Evolutionary conservation across 2,888 invertebrate genomes (phyloP).

Genomic region (Pseudanteris insignis): DNA sequence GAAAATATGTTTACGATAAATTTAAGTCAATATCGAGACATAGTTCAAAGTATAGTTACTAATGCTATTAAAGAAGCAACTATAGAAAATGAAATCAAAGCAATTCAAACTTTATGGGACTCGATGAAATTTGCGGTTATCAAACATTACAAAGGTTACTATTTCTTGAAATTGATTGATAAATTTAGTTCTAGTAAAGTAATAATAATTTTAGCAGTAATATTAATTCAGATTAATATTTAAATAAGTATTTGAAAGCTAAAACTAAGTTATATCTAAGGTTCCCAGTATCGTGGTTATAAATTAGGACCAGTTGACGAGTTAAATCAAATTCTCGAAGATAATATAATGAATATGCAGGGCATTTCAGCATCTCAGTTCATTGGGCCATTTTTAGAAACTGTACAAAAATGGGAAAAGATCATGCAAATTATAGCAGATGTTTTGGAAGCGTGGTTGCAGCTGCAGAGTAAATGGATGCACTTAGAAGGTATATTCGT

Average conservation of each 20-base stretch:
- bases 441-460: slow-evolving; percentile 88
- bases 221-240: no score
- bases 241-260: no score
- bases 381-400: slow-evolving; percentile 84
- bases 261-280: no score
- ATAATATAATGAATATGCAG: slow-evolving; percentile 89
- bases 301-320: slow-evolving; percentile 86
- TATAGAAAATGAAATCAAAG: slow-evolving; percentile 89
- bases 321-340: slow-evolving; percentile 82
- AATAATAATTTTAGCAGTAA: no score
- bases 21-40: slow-evolving; percentile 83
- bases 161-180: neutral
- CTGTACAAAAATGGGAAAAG: slow-evolving; percentile 88
- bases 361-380: slow-evolving; percentile 91
- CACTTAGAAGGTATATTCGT: slow-evolving; percentile 93
- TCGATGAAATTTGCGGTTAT: slow-evolving; percentile 72
- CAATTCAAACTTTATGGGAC: slow-evolving; percentile 81
- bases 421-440: slow-evolving; percentile 82
- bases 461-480: slow-evolving; percentile 89
- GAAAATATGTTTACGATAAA: slow-evolving; percentile 95
- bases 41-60: slow-evolving; percentile 86
- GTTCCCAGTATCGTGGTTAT: slow-evolving; percentile 77
- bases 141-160: slow-evolving; percentile 74
- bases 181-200: neutral
- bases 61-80: slow-evolving; percentile 89